Evolutionary conservation across 37 sponge, comb jelly and placozoan genomes (phyloP).

Genomic region (Beroe forskalii): DNA sequence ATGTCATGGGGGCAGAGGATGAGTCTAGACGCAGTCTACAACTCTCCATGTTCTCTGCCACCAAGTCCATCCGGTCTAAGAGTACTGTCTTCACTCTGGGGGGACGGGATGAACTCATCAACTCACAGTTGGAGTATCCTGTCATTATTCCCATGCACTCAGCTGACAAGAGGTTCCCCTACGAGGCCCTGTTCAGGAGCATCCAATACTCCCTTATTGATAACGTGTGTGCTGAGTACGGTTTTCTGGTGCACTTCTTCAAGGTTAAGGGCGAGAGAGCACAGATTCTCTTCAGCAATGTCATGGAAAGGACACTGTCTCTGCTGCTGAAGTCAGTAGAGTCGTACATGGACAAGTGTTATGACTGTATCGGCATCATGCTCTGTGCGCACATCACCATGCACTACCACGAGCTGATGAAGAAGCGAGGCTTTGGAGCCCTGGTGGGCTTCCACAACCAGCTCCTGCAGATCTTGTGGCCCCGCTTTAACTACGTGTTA

Average conservation of each 20-base stretch:
- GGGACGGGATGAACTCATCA: conserved; percentile 83
- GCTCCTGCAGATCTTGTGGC: conserved; percentile 84
- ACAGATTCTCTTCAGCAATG: conserved; percentile 80
- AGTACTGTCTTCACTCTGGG: conserved; percentile 94
- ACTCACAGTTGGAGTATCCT: conserved; percentile 92
- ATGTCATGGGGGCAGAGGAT: conserved; percentile 95
- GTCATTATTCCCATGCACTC: conserved; percentile 90
- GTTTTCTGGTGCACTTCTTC: conserved; percentile 95
- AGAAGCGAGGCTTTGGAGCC: conserved; percentile 63
- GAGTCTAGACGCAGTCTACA: conserved; percentile 72
- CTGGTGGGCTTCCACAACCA: conserved; percentile 68
- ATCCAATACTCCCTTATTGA: conserved; percentile 90
- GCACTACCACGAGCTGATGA: conserved; percentile 81
- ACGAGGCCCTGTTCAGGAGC: conserved; percentile 89
- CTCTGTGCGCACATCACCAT: conserved; percentile 86
- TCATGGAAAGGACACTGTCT: conserved; percentile 81
- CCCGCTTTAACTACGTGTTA: conserved; percentile 79
- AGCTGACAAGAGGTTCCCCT: conserved; percentile 82
- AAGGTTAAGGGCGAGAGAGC: conserved; percentile 72
- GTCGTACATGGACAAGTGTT: conserved; percentile 73
- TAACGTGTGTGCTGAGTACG: conserved; percentile 90
- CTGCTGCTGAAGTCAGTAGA: conserved; percentile 68
- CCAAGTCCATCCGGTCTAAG: conserved; percentile 78
- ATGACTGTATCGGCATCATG: conserved; percentile 90
- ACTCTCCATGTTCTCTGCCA: conserved; percentile 71